These are phyloP conservation scores for Heliocidaris erythrogramma DNA, from an alignment of 35 echinoderm and acorn worm genomes.

Conservation along the genomic window DNA sequence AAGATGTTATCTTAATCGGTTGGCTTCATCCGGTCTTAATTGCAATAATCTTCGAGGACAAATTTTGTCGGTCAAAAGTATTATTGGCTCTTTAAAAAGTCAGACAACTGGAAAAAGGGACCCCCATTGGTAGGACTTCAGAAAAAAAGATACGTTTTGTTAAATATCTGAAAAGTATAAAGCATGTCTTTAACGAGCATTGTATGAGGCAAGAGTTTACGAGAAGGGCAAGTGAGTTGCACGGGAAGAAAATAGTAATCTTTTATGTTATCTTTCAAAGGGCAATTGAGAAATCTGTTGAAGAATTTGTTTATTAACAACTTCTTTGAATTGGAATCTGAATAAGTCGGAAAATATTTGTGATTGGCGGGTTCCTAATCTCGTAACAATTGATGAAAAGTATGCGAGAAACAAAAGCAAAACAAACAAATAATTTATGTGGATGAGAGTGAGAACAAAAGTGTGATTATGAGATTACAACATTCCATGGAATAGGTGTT, in stretches of 20 bases:
- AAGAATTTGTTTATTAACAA: neutral
- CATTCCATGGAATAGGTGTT: neutral
- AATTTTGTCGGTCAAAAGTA: neutral
- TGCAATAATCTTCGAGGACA: neutral
- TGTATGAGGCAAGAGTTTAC: neutral
- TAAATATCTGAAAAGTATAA: neutral
- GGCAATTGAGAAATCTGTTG: neutral
- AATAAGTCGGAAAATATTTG: neutral
- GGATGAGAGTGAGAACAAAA: neutral
- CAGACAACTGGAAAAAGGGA: neutral
- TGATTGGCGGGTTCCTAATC: neutral
- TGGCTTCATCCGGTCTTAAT: neutral
- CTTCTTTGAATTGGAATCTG: neutral
- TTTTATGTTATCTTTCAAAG: neutral
- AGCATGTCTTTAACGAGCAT: too few relatives aligned
- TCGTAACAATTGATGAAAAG: too few relatives aligned
- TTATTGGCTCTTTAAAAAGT: neutral
- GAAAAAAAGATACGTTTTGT: too few relatives aligned
- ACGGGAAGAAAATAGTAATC: neutral
- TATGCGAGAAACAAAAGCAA: neutral
- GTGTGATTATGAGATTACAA: neutral
- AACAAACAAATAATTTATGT: neutral
- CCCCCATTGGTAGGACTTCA: neutral
- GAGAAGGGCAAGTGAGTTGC: neutral
- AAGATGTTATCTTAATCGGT: neutral